Evolutionary conservation across 1,140 invertebrate species (phyloP), one percentile per base, ranked within the genome.

Genomic region (Drosophila bocqueti): DNA sequence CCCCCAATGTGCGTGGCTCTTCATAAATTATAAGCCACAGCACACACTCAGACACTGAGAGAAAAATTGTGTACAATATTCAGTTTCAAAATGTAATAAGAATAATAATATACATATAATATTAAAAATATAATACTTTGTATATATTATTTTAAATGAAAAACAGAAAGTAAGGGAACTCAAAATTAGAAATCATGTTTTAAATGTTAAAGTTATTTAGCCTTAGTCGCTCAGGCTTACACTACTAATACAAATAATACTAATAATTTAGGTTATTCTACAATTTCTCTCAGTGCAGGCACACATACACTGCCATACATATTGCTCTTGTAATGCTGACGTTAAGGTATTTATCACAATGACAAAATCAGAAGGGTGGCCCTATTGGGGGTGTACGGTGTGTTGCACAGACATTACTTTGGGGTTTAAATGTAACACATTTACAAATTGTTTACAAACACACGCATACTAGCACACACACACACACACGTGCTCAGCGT

Each of bases 361-460:
- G 81, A 84, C 82, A 83, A 83, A 83, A 83, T 83, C 81, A 84
- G 54, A 63, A 43, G 65, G 62, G 34, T 21, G 61, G 67, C 34
- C 38, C 43, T 43, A 52, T 49, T 38, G 36, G 69, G 36, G 46
- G 45, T 36, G 10, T 36, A 52, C 49, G 47, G 36, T 11, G 50
- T 11, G 54, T 40, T 16, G 36, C 36, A 40, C 36, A 63, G 81
- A 65, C 82, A 85, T 84, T 84, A 81, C 82, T 85, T 84, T 85
- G 49, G 82, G 82, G 82, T 85, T 84, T 84, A 84, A 84, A 77
- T 85, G 74, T 85, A 84, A 77, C 82, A 84, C 82, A 84, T 84
- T 84, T 84, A 84, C 82, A 84, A 84, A 84, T 84, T 84, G 82
- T 84, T 84, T 85, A 84, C 74, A 74, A 69, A 84, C 81, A 84